These are phyloP conservation scores for Rhopalosiphum maidis DNA, from an alignment of 1,140 invertebrate genomes.

Conservation along the genomic window DNA sequence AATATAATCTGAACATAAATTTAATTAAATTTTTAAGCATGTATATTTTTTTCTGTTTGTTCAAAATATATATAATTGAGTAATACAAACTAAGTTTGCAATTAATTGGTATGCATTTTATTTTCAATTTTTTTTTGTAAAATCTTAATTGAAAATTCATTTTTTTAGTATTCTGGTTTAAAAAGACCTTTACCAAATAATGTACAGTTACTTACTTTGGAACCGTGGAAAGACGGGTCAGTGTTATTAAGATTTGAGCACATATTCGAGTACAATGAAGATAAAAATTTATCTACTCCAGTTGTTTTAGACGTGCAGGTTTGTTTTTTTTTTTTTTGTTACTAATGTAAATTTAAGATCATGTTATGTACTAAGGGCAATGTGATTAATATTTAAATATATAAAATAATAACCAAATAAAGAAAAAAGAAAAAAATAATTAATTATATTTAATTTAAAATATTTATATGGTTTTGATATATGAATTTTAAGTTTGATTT, in stretches of 20 bases:
- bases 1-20: neutral
- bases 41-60: neutral
- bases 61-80: neutral
- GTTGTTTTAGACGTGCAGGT: slow-evolving; percentile 59
- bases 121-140: neutral
- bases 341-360: neutral
- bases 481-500: neutral
- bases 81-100: neutral
- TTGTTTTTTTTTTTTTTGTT: neutral
- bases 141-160: neutral
- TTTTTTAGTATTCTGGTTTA: slow-evolving; percentile 59
- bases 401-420: no score
- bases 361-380: neutral
- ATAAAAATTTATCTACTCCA: slow-evolving; percentile 58
- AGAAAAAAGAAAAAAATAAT: no score
- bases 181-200: slow-evolving; percentile 66
- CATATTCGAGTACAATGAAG: slow-evolving; percentile 66
- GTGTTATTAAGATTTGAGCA: slow-evolving; percentile 71
- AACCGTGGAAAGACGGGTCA: slow-evolving; percentile 64
- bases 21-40: neutral
- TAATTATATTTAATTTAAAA: neutral
- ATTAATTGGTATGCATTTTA: neutral
- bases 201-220: slow-evolving; percentile 70
- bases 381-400: no score
- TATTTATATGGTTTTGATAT: neutral